Base-by-base conservation (phyloP, 2,888 invertebrate species). In the Abrostola tripartita region DNA sequence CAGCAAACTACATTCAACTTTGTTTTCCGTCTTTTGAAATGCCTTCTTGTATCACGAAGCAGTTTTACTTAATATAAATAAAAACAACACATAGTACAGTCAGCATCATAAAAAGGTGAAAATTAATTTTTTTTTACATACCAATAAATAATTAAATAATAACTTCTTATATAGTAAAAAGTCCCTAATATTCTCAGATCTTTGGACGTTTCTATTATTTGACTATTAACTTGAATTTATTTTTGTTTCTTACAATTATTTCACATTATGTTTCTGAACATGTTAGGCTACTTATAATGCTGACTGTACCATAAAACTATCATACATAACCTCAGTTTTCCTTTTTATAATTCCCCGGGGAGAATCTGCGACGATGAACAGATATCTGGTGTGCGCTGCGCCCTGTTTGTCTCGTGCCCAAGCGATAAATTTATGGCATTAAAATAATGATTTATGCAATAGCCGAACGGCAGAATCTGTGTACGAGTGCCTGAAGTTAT, bases 371-470 rank as follows among this genome's bases (percentile, higher is more conserved):
- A 68, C 68, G 78, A 70, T 68, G 72, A 76, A 72, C 73, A 77
- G 79, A 82, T 81, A 83, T 74, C 74, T 74, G 68, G 61, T 76
- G 77, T 81, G 74, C 64, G 69, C 73, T 61, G 71, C 65, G 65
- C 71, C 78, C 69, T 57, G 65, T 70, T 63, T 74, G 68, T 72
- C 61, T 63, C 64, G 60, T 63, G 75, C 71, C 76, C 79, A 72
- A 79, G 76, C 56, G 68, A 82, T 82, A 76, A 85, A 85, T 84
- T 81, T 80, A 72, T 76, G 78, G 79, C 81, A 83, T 83, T 81
- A 82, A 85, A 24, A 85, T 83, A 69, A 76, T 81, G 82, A 85
- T 85, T 81, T 85, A 82, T 82, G 66, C 74, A 79, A 67, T 65
- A 70, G 61, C 65, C 66, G 61, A 47, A 9, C 40, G 37, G 55